These are phyloP conservation scores for Drosophila kohkoa DNA, from an alignment of 1,140 invertebrate genomes.

Conservation along the genomic window DNA sequence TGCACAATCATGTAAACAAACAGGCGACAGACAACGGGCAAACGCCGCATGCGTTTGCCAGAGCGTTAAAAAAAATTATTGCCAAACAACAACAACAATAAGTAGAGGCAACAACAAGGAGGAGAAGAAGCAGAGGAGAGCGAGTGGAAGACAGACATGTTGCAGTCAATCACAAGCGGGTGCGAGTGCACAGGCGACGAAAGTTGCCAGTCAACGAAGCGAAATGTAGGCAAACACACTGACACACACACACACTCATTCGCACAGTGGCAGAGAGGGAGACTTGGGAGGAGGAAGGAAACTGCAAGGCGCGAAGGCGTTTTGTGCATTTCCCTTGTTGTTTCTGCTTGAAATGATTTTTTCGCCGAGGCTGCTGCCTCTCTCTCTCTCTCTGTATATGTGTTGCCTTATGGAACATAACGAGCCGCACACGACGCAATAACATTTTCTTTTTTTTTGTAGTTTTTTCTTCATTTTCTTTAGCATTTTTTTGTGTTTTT, in stretches of 20 bases:
- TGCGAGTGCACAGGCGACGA: conserved; percentile 65
- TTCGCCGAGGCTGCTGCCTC: conserved; percentile 36
- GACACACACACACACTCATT: conserved; percentile 50
- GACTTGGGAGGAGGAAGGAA: conserved; percentile 22
- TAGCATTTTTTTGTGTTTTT: conserved; percentile 34
- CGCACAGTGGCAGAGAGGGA: neutral
- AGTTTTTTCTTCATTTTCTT: conserved; percentile 23
- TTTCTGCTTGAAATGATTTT: conserved; percentile 81
- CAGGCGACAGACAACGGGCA: conserved; percentile 50
- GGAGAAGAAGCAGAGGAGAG: too few species aligned
- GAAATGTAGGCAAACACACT: conserved; percentile 71
- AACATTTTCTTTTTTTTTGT: conserved; percentile 39
- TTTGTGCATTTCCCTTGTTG: conserved; percentile 79
- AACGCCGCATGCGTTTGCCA: conserved; percentile 66
- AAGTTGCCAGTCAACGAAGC: conserved; percentile 79
- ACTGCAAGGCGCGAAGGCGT: conserved; percentile 70
- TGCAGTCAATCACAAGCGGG: conserved; percentile 76
- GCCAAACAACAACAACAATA: conserved; percentile 42
- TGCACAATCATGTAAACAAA: conserved; percentile 80
- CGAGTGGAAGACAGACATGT: conserved; percentile 53
- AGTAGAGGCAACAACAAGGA: conserved; percentile 14
- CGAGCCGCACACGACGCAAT: conserved; percentile 59
- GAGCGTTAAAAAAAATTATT: conserved; percentile 62
- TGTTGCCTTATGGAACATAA: conserved; percentile 49
- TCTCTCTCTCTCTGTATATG: conserved; percentile 3